A percentile compares a stretch with the other conserved stretches of the same genome.
These are phyloP conservation scores for Mormyrus hasselquistii DNA, from an alignment of 2,797 vertebrate species.

Conservation along the genomic window DNA sequence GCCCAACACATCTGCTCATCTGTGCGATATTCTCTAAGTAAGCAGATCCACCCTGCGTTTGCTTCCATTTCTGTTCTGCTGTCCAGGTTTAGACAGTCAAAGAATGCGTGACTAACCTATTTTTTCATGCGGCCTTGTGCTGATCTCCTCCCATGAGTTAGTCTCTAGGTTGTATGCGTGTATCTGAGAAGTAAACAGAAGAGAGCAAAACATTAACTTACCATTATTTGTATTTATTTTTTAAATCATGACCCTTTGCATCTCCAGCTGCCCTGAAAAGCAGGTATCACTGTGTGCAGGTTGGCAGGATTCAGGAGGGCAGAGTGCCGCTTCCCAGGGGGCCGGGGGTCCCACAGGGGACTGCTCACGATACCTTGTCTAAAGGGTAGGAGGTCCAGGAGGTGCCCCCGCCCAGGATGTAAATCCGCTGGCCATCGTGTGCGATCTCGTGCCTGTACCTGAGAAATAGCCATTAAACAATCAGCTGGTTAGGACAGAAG, in stretches of 20 bases:
- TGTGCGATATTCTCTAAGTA: neutral
- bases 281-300: neutral
- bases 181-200: conserved; percentile 62
- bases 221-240: neutral
- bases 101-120: conserved; percentile 64
- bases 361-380: conserved; percentile 74
- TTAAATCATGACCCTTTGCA: neutral
- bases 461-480: conserved; percentile 21
- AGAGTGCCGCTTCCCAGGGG: neutral
- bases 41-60: neutral
- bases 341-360: neutral
- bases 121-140: conserved; percentile 91
- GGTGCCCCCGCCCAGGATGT: conserved; percentile 93
- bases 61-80: neutral
- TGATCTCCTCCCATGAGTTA: conserved; percentile 95
- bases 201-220: neutral
- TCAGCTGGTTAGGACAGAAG: neutral
- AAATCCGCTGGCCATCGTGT: conserved; percentile 90
- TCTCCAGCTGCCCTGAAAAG: neutral
- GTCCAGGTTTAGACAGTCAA: neutral
- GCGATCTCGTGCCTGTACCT: conserved; percentile 98
- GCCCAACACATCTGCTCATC: neutral
- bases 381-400: conserved; percentile 96
- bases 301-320: neutral
- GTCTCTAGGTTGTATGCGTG: conserved; percentile 97